Evolutionary conservation across 2,797 vertebrate genomes (phyloP).

Genomic region (Crypturellus tataupa): DNA sequence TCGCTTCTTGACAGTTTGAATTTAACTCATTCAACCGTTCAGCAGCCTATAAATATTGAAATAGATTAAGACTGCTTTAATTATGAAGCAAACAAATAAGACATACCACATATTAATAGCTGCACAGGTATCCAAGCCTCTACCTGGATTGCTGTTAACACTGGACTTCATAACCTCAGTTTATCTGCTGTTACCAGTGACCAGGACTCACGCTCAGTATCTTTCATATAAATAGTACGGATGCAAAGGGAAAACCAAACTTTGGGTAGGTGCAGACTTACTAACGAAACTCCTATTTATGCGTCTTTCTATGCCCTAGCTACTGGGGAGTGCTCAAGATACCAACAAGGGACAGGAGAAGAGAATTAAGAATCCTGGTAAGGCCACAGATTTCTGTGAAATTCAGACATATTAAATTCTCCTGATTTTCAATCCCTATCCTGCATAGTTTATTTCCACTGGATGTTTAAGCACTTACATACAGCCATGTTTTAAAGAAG

Average conservation of each 20-base stretch:
- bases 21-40: constrained; percentile 81
- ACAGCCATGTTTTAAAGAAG: background rate
- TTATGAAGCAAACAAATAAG: background rate
- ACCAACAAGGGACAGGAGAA: fast-evolving
- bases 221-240: background rate
- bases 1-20: constrained; percentile 77
- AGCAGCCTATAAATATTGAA: constrained; percentile 79
- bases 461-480: background rate
- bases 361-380: background rate
- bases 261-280: background rate
- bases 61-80: background rate
- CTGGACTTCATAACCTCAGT: background rate
- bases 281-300: background rate
- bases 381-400: background rate
- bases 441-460: background rate
- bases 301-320: background rate
- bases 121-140: background rate
- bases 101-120: background rate
- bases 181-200: background rate
- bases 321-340: background rate
- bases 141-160: background rate
- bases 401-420: background rate
- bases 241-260: no score
- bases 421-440: background rate
- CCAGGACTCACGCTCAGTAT: background rate